Evolutionary conservation across 2,888 invertebrate species (phyloP).

Genomic region (Nasonovia ribisnigri): DNA sequence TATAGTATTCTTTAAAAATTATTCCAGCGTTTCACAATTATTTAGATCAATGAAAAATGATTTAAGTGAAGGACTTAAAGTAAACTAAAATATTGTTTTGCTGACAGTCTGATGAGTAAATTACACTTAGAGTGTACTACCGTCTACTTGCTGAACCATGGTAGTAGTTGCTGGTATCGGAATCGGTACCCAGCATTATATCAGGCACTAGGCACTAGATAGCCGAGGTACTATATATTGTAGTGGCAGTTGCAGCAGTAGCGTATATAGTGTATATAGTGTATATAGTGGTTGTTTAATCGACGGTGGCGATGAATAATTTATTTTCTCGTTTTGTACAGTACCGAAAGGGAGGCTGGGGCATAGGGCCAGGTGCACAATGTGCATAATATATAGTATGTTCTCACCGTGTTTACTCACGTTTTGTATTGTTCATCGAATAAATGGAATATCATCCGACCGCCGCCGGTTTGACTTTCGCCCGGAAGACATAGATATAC

Average conservation of each 20-base stretch:
- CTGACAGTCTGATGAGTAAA: not conserved
- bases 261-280: no score
- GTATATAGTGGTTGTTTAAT: not conserved
- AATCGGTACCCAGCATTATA: not conserved
- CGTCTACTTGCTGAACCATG: not conserved
- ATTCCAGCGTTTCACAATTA: not conserved
- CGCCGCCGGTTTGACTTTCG: not conserved
- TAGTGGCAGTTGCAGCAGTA: not conserved
- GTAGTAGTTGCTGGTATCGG: not conserved
- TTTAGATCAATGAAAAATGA: not conserved
- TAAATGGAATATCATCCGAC: constrained; percentile 16
- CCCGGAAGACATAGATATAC: not conserved
- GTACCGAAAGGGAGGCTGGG: not conserved
- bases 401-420: constrained; percentile 26
- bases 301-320: not conserved
- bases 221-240: not conserved
- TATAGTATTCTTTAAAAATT: no score
- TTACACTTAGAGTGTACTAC: not conserved
- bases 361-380: not conserved
- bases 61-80: not conserved
- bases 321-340: constrained; percentile 2
- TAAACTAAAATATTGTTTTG: not conserved
- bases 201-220: no score
- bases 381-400: constrained; percentile 4
- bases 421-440: constrained; percentile 36